Base-by-base conservation (phyloP, 2,888 invertebrate species). In the Orchesella flavescens region DNA sequence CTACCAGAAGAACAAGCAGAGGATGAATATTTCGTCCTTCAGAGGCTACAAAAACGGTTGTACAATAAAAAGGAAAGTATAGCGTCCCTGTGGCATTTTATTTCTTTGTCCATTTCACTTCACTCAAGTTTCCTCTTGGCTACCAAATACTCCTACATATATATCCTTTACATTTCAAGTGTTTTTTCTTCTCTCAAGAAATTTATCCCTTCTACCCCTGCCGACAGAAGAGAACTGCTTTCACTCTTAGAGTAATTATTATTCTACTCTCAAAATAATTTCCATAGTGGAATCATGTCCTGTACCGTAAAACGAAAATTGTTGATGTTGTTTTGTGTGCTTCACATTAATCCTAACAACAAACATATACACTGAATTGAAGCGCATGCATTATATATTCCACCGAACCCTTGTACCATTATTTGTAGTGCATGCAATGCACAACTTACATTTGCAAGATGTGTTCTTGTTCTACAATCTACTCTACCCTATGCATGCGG, bases 201-300 rank as follows among this genome's bases (percentile, higher is more conserved):
- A n/a, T n/a, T n/a, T n/a, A n/a, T n/a, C n/a, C n/a, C n/a, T n/a
- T n/a, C n/a, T n/a, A n/a, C n/a, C n/a, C n/a, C 34, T 34, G 2
- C 19, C 12, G 19, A 44, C 44, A 17, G 66, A 10, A 10, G 9
- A n/a, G 34, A 24, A 34, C 63, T 34, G 23, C 34, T 23, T 61
- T 24, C 61, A 17, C 44, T 9, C 66, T 44, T 19, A 17, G 19
- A 46, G 49, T 68, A 68, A 68, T 68, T 68, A 68, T 68, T 68
- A 68, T 68, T 68, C 49, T 49, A 49, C 49, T 68, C 68, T 46
- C 68, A 68, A 68, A 68, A 68, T 68, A 68, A 68, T 68, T 68
- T 46, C 49, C 49, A 68, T 68, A 49, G 49, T 23, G 68, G 68
- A 68, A 49, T 49, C 68, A 68, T 68, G 68, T 68, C 7, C 34